phyloP scores from a whole-genome alignment of 2,888 invertebrate species.

The Caenorhabditis sp. region DNA sequence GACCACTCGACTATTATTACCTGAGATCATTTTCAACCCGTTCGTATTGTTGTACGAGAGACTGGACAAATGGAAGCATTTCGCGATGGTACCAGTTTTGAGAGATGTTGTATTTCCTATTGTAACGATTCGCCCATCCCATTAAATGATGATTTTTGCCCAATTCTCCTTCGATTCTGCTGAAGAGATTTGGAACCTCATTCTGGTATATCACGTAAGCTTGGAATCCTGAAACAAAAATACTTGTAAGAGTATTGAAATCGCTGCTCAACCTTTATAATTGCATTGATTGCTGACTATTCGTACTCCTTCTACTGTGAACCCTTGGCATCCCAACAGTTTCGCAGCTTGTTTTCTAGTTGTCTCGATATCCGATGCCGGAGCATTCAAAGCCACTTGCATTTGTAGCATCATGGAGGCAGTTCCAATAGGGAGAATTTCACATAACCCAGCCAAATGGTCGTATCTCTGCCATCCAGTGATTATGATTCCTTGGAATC shows the following conservation, averaged over 20 bases:
- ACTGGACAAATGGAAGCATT: slow-evolving; percentile 62
- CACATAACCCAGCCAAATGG: slow-evolving; percentile 85
- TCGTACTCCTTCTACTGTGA: slow-evolving; percentile 58
- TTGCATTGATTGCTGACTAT: slow-evolving; percentile 59
- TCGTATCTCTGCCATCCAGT: slow-evolving; percentile 85
- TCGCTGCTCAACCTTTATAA: slow-evolving; percentile 36
- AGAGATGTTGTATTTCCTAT: slow-evolving; percentile 72
- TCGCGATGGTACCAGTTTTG: slow-evolving; percentile 76
- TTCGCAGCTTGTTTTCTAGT: slow-evolving; percentile 60
- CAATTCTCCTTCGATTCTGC: slow-evolving; percentile 64
- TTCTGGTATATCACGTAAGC: slow-evolving; percentile 71
- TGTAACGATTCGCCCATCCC: slow-evolving; percentile 79
- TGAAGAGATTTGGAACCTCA: slow-evolving; percentile 61
- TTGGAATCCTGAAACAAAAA: slow-evolving; percentile 64
- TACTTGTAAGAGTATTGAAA: background rate
- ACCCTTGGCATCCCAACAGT: slow-evolving; percentile 67
- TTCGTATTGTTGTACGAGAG: slow-evolving; percentile 52
- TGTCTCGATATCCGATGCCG: slow-evolving; percentile 28
- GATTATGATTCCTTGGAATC: slow-evolving; percentile 84
- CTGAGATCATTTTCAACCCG: slow-evolving; percentile 61
- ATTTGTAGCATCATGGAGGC: slow-evolving; percentile 77
- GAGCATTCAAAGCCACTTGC: slow-evolving; percentile 70
- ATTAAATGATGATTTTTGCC: slow-evolving; percentile 73
- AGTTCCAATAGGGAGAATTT: slow-evolving; percentile 84
- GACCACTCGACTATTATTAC: too few species aligned